Base-by-base conservation (phyloP, 2,888 invertebrate genomes). In the Aromia moschata region DNA sequence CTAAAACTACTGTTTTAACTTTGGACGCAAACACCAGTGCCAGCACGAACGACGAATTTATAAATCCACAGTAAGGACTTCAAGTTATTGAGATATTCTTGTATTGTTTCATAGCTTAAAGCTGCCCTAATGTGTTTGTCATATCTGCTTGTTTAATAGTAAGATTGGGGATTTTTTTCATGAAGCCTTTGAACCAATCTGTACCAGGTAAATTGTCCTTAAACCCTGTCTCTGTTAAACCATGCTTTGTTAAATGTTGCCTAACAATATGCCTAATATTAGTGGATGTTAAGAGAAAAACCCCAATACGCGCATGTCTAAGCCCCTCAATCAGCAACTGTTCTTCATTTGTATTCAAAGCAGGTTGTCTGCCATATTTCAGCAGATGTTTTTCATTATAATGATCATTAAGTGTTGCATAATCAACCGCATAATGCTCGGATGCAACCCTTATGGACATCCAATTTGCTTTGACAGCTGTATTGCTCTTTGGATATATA, bases 61-160 rank as follows among this genome's bases (percentile, higher is more conserved):
- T n/a, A n/a, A 12, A 11, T 14, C 9, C 9, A 11, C 14, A 38
- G 14, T 14, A 38, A 9, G 9, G 11, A 9, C 14, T 14, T 38
- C 1, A 9, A 9, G 7, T 38, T 38, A 14, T 38, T 15, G 14
- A 38, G 14, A 38, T 14, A 38, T 12, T 38, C 14, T 9, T 38
- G 14, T 9, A 38, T 38, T 14, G 14, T 46, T 15, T 36, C 11
- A 16, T 30, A 30, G 10, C 7, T 31, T 11, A 55, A 9, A 12
- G n/a, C n/a, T n/a, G n/a, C n/a, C n/a, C 9, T 25, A 38, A 55
- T 49, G 16, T 51, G 25, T 40, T 56, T 60, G 10, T 46, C 45
- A 31, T 45, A 60, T 52, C 52, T 58, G 3, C 52, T 11, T 5
- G 41, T 31, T 17, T 47, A 16, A 30, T 44, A 11, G 25, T 57